A percentile compares a stretch with the other conserved stretches of the same genome.
Evolutionary conservation across 2,888 invertebrate species (phyloP).

Genomic region (Scaptodrosophila latifasciaeformis): DNA sequence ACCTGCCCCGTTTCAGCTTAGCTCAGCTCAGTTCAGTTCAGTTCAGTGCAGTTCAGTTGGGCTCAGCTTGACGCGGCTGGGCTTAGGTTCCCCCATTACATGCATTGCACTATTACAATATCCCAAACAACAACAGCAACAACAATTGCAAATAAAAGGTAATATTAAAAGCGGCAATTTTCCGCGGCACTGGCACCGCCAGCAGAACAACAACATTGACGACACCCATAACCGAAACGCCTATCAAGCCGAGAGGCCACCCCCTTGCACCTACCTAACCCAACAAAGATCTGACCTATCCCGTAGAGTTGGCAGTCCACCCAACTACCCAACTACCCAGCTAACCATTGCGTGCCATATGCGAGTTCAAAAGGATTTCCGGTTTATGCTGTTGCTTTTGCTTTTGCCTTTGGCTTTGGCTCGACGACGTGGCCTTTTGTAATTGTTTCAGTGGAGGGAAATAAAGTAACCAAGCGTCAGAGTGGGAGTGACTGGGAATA

Average conservation of each 20-base stretch:
- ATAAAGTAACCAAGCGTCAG: no score
- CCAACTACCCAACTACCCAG: slow-evolving; percentile 15
- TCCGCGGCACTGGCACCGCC: slow-evolving; percentile 46
- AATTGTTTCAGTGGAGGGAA: no score
- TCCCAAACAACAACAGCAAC: slow-evolving; percentile 34
- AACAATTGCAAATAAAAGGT: slow-evolving; percentile 62
- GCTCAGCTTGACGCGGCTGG: slow-evolving; percentile 59
- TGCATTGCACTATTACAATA: slow-evolving; percentile 62
- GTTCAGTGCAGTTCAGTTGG: slow-evolving; percentile 16
- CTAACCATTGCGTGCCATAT: slow-evolving; percentile 61
- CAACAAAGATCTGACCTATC: slow-evolving; percentile 7
- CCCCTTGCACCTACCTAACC: slow-evolving; percentile 22
- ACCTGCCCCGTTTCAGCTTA: no score
- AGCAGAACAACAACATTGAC: slow-evolving; percentile 25
- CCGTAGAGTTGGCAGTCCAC: neutral
- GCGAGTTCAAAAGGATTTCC: slow-evolving; percentile 65
- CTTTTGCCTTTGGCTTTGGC: slow-evolving; percentile 17
- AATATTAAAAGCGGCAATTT: slow-evolving; percentile 66
- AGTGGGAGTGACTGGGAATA: no score
- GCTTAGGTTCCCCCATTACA: slow-evolving; percentile 65
- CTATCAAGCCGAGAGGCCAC: slow-evolving; percentile 9
- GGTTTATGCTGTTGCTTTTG: slow-evolving; percentile 53
- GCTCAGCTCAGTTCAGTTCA: no score
- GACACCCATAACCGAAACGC: slow-evolving; percentile 6
- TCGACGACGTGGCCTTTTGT: slow-evolving; percentile 48